A percentile compares a stretch with the other conserved stretches of the same genome.
These are phyloP conservation scores for Patella depressa DNA, from an alignment of 2,888 invertebrate genomes.

Conservation along the genomic window DNA sequence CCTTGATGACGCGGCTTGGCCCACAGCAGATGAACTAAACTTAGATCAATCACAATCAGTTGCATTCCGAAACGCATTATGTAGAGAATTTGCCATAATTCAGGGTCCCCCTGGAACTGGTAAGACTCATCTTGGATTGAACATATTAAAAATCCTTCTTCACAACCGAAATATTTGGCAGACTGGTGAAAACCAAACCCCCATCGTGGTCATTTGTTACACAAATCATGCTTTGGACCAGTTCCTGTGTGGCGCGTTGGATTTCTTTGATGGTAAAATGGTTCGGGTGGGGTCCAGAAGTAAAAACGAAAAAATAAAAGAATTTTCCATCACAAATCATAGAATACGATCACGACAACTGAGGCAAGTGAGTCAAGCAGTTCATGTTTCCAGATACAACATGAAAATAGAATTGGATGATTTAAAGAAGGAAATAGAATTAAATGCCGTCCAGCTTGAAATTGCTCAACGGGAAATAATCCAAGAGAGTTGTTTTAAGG, in stretches of 20 bases:
- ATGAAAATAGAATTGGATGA: slow-evolving; percentile 42
- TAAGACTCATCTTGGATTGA: slow-evolving; percentile 84
- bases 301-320: slow-evolving; percentile 43
- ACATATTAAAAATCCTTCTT: slow-evolving; percentile 79
- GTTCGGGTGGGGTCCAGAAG: slow-evolving; percentile 63
- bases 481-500: slow-evolving; percentile 47
- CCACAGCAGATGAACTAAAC: slow-evolving; percentile 45
- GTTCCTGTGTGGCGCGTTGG: slow-evolving; percentile 66
- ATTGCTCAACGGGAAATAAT: slow-evolving; percentile 49
- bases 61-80: slow-evolving; percentile 62
- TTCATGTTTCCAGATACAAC: slow-evolving; percentile 31
- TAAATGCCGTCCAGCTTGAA: slow-evolving; percentile 43
- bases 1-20: slow-evolving; percentile 45
- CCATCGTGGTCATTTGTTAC: slow-evolving; percentile 69
- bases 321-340: slow-evolving; percentile 36
- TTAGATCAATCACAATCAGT: slow-evolving; percentile 63
- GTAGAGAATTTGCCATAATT: slow-evolving; percentile 64
- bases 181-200: slow-evolving; percentile 28
- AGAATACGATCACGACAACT: slow-evolving; percentile 20
- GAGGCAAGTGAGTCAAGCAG: slow-evolving; percentile 28
- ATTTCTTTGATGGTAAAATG: slow-evolving; percentile 52
- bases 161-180: slow-evolving; percentile 74
- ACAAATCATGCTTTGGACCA: slow-evolving; percentile 71
- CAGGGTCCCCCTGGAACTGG: slow-evolving; percentile 88
- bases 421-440: slow-evolving; percentile 41